Conservation (phyloP, 2,797 vertebrate genomes). For the Vespertilio murinus region DNA sequence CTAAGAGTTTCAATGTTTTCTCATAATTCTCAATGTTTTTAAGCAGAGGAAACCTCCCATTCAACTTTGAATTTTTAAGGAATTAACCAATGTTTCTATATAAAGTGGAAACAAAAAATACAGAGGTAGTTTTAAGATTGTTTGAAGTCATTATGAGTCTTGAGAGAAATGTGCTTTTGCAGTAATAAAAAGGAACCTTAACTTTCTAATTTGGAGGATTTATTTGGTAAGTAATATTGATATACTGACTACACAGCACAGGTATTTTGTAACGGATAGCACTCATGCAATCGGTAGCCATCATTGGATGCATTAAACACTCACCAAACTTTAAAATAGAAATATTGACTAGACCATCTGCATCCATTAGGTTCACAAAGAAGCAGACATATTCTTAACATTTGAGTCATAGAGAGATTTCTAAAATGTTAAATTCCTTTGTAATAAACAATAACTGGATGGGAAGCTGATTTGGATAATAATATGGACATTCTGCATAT, state of each 20-base stretch:
- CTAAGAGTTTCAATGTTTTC: background rate
- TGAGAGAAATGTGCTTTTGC: background rate
- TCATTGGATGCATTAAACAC: background rate
- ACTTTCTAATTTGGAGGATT: background rate
- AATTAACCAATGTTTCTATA: background rate
- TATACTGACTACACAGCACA: background rate
- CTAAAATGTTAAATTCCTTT: constrained; percentile 36
- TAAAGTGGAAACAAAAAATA: background rate
- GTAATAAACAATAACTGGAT: background rate
- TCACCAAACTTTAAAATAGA: background rate
- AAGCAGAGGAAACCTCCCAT: background rate
- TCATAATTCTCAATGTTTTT: background rate
- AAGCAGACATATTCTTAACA: background rate
- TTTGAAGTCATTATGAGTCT: background rate
- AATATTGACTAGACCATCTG: background rate
- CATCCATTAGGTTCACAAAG: background rate
- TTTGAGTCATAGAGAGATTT: constrained; percentile 11
- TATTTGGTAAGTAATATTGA: background rate
- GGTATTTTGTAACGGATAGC: background rate
- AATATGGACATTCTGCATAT: background rate
- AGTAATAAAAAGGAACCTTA: background rate
- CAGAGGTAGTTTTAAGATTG: background rate
- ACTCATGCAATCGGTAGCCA: background rate
- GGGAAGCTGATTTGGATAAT: background rate
- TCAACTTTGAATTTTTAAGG: background rate